Percentiles rank a stretch among this genome's conserved stretches.
Conservation (phyloP, 2,797 vertebrate species). For the Phalanger gymnotis region DNA sequence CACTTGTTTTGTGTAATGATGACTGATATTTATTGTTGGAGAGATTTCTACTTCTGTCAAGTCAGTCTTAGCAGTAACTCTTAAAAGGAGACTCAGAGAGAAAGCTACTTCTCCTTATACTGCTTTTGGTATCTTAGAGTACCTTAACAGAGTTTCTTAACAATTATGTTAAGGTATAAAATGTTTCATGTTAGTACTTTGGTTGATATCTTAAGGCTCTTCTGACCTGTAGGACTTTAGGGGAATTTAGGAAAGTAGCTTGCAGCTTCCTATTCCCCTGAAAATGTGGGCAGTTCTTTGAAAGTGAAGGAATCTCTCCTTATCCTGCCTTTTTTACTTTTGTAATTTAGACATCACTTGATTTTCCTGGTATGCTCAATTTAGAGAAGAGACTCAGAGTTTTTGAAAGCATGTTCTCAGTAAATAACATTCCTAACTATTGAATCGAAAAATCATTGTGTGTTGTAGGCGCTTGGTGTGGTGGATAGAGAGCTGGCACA, state of each 20-base stretch:
- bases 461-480: not conserved
- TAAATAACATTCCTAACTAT: constrained; percentile 30
- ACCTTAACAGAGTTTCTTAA: too few species aligned
- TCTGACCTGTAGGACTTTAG: constrained; percentile 21
- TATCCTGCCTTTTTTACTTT: constrained; percentile 35
- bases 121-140: constrained; percentile 7
- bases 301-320: constrained; percentile 35
- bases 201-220: not conserved
- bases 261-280: constrained; percentile 27
- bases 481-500: not conserved
- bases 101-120: constrained; percentile 27
- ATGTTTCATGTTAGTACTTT: not conserved
- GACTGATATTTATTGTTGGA: constrained; percentile 58
- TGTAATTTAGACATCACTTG: not conserved
- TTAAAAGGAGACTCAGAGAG: constrained; percentile 45
- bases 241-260: constrained; percentile 18
- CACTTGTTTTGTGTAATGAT: constrained; percentile 61
- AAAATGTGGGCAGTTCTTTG: not conserved
- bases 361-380: constrained; percentile 43
- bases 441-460: constrained; percentile 32
- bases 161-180: not conserved
- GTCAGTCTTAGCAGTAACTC: constrained; percentile 21
- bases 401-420: constrained; percentile 43
- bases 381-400: constrained; percentile 9
- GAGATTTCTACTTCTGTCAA: constrained; percentile 28